A percentile compares a stretch with the other conserved stretches of the same genome.
These are phyloP conservation scores for Panurus biarmicus DNA, from an alignment of 2,113 vertebrate genomes.

Conservation along the genomic window DNA sequence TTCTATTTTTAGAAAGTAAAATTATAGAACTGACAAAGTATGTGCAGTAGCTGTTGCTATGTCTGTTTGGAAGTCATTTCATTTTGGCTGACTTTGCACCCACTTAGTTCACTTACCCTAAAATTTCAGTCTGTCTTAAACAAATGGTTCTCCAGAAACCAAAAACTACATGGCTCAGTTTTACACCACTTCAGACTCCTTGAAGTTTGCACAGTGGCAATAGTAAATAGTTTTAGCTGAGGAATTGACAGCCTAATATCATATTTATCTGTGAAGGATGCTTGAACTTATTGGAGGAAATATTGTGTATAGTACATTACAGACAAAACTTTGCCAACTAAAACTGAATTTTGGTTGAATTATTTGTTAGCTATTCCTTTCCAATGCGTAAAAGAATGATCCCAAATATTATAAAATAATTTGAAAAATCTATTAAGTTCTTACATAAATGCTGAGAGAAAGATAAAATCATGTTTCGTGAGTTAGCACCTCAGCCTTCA, in stretches of 20 bases:
- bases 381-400: background rate
- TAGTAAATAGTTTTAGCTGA: background rate
- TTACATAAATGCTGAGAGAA: background rate
- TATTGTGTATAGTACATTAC: background rate
- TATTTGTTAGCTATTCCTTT: background rate
- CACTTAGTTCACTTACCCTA: background rate
- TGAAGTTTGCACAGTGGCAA: background rate
- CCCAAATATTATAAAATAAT: background rate
- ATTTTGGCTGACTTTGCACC: background rate
- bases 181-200: background rate
- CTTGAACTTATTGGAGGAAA: background rate
- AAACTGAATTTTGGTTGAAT: background rate
- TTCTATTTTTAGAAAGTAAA: constrained; percentile 1
- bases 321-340: background rate
- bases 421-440: background rate
- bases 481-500: background rate
- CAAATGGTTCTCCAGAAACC: background rate
- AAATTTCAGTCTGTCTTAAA: background rate
- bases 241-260: background rate
- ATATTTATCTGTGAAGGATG: background rate
- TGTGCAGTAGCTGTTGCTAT: background rate
- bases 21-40: background rate
- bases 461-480: background rate
- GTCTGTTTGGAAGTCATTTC: background rate
- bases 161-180: background rate